A percentile compares a stretch with the other conserved stretches of the same genome.
phyloP scores from a whole-genome alignment of 1,140 invertebrate species.

The Pogonognathellus flavescens region DNA sequence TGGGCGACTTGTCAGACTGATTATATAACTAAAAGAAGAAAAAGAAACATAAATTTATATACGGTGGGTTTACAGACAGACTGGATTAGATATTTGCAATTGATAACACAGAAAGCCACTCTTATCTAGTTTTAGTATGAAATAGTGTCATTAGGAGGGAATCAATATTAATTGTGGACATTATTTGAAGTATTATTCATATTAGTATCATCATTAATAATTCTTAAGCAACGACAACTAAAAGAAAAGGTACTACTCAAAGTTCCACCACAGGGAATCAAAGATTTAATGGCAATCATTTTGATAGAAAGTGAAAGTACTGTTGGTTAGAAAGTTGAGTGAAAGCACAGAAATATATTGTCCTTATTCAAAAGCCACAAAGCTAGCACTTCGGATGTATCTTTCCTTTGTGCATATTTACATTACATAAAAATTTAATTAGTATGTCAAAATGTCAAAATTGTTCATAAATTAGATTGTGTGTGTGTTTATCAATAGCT shows the following conservation, averaged over 20 bases:
- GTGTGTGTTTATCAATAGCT: too few relatives aligned
- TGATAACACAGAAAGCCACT: constrained; percentile 7
- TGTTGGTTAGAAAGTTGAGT: too few relatives aligned
- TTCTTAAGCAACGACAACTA: constrained; percentile 24
- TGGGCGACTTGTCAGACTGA: constrained; percentile 35
- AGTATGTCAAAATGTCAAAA: too few relatives aligned
- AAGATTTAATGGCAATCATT: too few relatives aligned
- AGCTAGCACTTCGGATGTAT: too few relatives aligned
- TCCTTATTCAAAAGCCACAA: too few relatives aligned
- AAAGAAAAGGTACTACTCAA: not conserved
- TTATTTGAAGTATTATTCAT: too few relatives aligned
- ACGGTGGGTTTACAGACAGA: not conserved
- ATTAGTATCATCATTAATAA: not conserved
- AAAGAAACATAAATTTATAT: not conserved
- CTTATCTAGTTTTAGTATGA: not conserved
- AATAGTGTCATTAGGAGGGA: not conserved
- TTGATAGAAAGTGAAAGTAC: too few relatives aligned
- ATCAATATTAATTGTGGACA: not conserved
- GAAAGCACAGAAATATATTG: too few relatives aligned
- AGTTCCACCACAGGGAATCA: not conserved
- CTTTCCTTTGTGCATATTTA: too few relatives aligned
- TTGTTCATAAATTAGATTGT: too few relatives aligned
- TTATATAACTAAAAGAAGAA: not conserved
- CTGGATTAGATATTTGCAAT: not conserved
- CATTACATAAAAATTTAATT: too few relatives aligned